Base-by-base conservation (phyloP, 2,888 invertebrate genomes). In the Acleris literana region DNA sequence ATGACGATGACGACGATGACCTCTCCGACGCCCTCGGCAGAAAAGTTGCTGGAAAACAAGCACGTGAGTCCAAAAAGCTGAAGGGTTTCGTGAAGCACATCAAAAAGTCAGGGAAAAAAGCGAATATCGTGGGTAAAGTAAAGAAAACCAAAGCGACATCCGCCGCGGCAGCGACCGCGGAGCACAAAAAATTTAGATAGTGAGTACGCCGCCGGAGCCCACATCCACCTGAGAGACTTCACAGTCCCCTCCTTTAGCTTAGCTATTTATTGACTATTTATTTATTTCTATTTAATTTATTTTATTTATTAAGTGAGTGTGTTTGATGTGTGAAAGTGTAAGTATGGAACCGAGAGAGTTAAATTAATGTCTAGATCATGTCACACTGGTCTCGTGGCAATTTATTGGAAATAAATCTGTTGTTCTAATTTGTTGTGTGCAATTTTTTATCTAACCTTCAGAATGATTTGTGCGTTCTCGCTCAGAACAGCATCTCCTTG, bases 1-100 rank as follows among this genome's bases (percentile, higher is more conserved):
- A 95, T 68, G 95, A 95, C 64, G 94, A 94, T 61, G 93, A 93
- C 71, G 95, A 95, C 69, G 94, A 95, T 75, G 95, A 95, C 80
- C 93, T 94, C 76, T 93, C 93, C 69, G 94, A 95, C 79, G 94
- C 94, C 76, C 94, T 96, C 86, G 90, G 88, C 83, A 91, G 92
- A 82, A 89, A 88, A 66, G 77, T 77, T 80, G 81, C 85, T 72
- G 77, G 77, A 63, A 92, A 92, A 82, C 86, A 91, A 93, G 94
- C 97, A 96, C 97, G 97, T 97, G 96, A 97, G 97, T 97, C 96
- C 82, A 96, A 96, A 95, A 94, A 94, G 85, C 85, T 90, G 86
- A 93, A 93, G 81, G 84, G 83, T 82, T 82, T 81, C 78, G 81
- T 85, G 76, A 82, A 81, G 78, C 85, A 88, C 78, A 81, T 84